Base-by-base conservation (phyloP, 2,888 invertebrate genomes). In the Polyploca ridens region DNA sequence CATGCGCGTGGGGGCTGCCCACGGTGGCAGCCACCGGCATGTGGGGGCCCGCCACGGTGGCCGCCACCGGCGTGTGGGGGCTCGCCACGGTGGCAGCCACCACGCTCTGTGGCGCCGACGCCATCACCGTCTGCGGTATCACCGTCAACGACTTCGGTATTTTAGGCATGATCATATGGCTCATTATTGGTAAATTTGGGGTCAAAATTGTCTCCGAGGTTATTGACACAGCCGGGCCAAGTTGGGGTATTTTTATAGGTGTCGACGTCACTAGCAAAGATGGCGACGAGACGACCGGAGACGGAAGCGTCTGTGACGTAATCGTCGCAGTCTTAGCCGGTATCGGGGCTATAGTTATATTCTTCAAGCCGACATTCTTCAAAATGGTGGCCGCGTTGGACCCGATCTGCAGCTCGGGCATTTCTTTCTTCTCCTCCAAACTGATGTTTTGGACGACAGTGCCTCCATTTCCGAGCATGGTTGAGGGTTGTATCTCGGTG, bases 101-200 rank as follows among this genome's bases (percentile, higher is more conserved):
- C 60, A 76, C 63, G 5, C 70, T 71, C 61, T 79, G 78, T 10
- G 79, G 67, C 33, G 77, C 64, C 10, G 63, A 69, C 5, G 82
- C 41, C 46, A 81, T 72, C 14, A 86, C 75, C 6, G 85, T 84
- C 70, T 97, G 97, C 13, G 97, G 97, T 79, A 97, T 97, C 64
- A 97, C 97, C 0, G 97, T 97, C 73, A 97, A 86, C 2, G 97
- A 97, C 85, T 96, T 97, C 38, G 97, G 97, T 83, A 97, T 97
- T 88, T 97, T 97, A 62, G 97, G 97, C 93, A 97, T 91, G 64
- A 95, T 90, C 84, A 90, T 82, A 65, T 87, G 85, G 33, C 81
- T 83, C 73, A 93, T 84, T 4, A 87, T 63, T 0, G 87, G 82
- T 10, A 81, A 46, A 57, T 73, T 79, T 0, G 86, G 80, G 0